Percentiles rank a stretch among this genome's conserved stretches.
Evolutionary conservation across 2,888 invertebrate genomes (phyloP).

Genomic region (Rhaphigaster nebulosa): DNA sequence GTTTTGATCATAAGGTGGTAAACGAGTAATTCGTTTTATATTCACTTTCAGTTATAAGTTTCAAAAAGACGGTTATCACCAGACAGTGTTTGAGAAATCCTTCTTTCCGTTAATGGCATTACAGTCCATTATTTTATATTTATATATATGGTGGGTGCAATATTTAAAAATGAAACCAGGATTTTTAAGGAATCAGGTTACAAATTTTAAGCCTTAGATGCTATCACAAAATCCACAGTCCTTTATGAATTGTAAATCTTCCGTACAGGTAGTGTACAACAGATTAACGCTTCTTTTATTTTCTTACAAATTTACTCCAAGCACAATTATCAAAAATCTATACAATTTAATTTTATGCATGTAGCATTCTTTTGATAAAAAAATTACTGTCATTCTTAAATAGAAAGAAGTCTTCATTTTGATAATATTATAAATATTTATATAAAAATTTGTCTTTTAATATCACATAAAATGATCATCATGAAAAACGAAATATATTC

Average conservation of each 20-base stretch:
- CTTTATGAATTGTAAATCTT: not conserved
- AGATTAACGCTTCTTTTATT: not conserved
- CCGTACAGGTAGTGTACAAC: not conserved
- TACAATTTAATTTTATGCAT: not conserved
- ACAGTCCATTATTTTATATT: not conserved
- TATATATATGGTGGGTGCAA: not conserved
- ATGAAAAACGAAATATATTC: not conserved
- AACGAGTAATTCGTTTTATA: not conserved
- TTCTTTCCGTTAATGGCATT: not conserved
- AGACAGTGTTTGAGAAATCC: not conserved
- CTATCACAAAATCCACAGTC: not conserved
- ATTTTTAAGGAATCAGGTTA: not conserved
- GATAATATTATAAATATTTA: slow-evolving; percentile 10
- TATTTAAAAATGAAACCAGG: not conserved
- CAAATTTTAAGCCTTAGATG: not conserved
- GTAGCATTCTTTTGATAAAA: not conserved
- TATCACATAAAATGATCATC: not conserved
- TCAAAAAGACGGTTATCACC: not conserved
- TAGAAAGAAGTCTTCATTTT: not conserved
- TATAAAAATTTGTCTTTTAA: slow-evolving; percentile 19
- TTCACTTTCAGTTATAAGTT: not conserved
- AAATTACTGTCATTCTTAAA: not conserved
- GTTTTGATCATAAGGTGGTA: not conserved
- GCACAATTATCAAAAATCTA: not conserved
- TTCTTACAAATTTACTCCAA: not conserved